A percentile compares a stretch with the other conserved stretches of the same genome.
Conservation (phyloP, 2,888 invertebrate genomes). For the Sussaba pulchella region DNA sequence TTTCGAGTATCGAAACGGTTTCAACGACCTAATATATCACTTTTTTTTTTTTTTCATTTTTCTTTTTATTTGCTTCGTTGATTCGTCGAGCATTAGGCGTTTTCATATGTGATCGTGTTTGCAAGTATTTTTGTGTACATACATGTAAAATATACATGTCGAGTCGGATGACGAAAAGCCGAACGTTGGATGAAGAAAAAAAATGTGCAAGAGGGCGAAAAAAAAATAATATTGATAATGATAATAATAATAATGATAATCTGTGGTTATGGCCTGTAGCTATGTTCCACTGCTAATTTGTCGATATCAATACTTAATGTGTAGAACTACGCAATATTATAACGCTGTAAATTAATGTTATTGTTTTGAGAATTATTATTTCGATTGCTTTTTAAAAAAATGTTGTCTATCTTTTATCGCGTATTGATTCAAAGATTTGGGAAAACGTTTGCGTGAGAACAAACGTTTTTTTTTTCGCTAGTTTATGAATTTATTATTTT, state of each 20-base stretch:
- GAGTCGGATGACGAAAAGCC: conserved; percentile 27
- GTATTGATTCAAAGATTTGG: not conserved
- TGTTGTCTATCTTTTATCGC: not conserved
- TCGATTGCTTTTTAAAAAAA: conserved; percentile 1
- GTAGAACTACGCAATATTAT: conserved; percentile 60
- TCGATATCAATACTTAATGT: conserved; percentile 66
- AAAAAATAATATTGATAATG: not conserved
- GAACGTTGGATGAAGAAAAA: conserved; percentile 13
- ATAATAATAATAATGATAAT: not conserved
- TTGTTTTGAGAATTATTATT: not conserved
- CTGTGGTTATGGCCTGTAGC: conserved; percentile 38
- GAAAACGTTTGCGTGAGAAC: not conserved
- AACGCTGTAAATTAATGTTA: conserved; percentile 59
- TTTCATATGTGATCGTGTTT: conserved; percentile 48
- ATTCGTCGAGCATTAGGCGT: conserved; percentile 40
- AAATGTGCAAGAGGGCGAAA: not conserved
- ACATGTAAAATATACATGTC: conserved; percentile 65
- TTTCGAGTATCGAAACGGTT: conserved; percentile 46
- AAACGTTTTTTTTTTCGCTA: not conserved
- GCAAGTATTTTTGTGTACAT: conserved; percentile 61
- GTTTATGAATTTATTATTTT: not conserved
- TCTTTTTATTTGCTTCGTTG: conserved; percentile 1
- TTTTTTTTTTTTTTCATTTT: conserved; percentile 30
- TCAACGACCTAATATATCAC: conserved; percentile 46
- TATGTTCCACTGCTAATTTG: conserved; percentile 47